Percentiles rank a stretch among this genome's conserved stretches.
phyloP scores from a whole-genome alignment of 2,888 invertebrate species.

The Hipparchia sbordonii region DNA sequence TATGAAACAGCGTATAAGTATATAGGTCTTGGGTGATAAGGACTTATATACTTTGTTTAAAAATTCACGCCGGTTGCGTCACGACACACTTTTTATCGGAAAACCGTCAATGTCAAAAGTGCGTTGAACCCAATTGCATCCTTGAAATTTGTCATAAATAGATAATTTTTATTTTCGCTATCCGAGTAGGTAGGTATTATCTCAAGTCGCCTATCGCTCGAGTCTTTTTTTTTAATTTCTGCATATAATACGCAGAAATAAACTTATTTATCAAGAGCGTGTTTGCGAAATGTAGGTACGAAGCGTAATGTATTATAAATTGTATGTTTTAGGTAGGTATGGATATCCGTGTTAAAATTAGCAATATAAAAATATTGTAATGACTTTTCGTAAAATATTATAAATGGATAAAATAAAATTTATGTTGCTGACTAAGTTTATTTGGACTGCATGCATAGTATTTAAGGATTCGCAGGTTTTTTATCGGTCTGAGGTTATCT shows the following conservation, averaged over 20 bases:
- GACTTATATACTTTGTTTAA: conserved; percentile 31
- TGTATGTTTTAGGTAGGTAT: not conserved
- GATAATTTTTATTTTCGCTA: conserved; percentile 55
- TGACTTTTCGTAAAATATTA: not conserved
- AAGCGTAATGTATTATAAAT: not conserved
- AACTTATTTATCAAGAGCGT: conserved; percentile 1
- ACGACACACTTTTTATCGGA: conserved; percentile 47
- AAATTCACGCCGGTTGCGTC: conserved; percentile 44
- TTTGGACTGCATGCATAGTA: not conserved
- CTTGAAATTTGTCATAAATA: conserved; percentile 72
- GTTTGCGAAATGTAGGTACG: not conserved
- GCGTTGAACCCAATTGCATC: conserved; percentile 68
- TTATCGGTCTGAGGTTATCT: not conserved
- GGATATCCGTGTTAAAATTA: not conserved
- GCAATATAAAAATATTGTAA: not conserved
- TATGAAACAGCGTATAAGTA: conserved; percentile 24
- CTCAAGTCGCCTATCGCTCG: conserved; percentile 26
- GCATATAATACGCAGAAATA: not conserved
- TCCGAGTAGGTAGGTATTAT: conserved; percentile 35
- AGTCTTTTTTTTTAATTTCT: conserved; percentile 26
- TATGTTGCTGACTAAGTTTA: conserved; percentile 1
- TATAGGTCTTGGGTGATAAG: conserved; percentile 37
- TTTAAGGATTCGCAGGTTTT: conserved; percentile 1
- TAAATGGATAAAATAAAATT: conserved; percentile 3
- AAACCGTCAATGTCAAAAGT: conserved; percentile 71